Percentiles rank a stretch among this genome's conserved stretches.
Evolutionary conservation across 2,797 vertebrate genomes (phyloP).

Genomic region (Clamator glandarius): DNA sequence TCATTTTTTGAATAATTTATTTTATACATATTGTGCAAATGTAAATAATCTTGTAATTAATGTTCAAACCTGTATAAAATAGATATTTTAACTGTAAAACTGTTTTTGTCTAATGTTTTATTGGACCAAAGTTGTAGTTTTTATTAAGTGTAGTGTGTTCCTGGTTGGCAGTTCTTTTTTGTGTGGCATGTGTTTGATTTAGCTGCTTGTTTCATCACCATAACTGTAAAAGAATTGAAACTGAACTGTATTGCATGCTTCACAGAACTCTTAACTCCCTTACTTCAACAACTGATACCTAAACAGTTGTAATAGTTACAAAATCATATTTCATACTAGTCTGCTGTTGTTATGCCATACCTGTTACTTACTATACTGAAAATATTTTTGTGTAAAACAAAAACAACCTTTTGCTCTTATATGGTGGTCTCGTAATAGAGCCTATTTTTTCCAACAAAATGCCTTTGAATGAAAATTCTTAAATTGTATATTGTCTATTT

Average conservation of each 20-base stretch:
- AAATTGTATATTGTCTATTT: constrained; percentile 99
- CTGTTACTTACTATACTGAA: constrained; percentile 67
- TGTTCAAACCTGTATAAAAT: constrained; percentile 92
- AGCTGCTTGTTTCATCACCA: constrained; percentile 83
- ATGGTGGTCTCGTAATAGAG: constrained; percentile 88
- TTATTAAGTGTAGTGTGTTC: constrained; percentile 85
- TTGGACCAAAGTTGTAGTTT: constrained; percentile 98
- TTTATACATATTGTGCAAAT: constrained; percentile 99
- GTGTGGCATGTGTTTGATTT: constrained; percentile 88
- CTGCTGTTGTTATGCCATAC: constrained; percentile 79
- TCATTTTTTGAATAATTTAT: constrained; percentile 97
- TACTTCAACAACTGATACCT: constrained; percentile 80
- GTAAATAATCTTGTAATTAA: constrained; percentile 99
- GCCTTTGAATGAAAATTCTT: constrained; percentile 98
- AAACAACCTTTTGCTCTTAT: constrained; percentile 83
- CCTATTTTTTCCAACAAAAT: constrained; percentile 92
- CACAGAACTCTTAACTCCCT: constrained; percentile 76
- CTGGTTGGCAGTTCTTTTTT: constrained; percentile 79
- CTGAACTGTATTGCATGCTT: constrained; percentile 92
- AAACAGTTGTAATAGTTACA: constrained; percentile 82
- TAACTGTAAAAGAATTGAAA: constrained; percentile 84
- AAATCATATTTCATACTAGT: constrained; percentile 80
- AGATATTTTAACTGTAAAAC: constrained; percentile 97
- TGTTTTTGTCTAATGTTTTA: constrained; percentile 92
- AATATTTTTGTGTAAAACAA: constrained; percentile 85